Percentiles rank a stretch among this genome's conserved stretches.
phyloP scores from a whole-genome alignment of 2,113 vertebrate genomes.

The Salvelinus sp. region DNA sequence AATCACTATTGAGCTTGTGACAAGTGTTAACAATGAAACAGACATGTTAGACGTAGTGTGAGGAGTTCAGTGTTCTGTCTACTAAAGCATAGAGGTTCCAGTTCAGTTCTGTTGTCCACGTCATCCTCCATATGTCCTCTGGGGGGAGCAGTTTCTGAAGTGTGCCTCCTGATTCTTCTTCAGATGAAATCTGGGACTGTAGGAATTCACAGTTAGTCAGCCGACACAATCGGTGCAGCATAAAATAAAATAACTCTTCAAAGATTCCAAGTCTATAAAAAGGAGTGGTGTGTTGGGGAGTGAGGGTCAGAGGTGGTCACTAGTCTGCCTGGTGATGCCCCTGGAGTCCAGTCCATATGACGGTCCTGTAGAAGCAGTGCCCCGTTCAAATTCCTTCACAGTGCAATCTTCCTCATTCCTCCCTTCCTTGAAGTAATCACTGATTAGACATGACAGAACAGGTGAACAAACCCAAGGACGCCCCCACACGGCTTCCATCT shows the following conservation, averaged over 20 bases:
- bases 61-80: neutral
- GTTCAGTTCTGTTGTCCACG: neutral
- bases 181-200: neutral
- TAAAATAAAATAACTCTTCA: neutral
- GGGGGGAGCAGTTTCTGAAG: neutral
- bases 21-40: neutral
- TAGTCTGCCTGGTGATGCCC: neutral
- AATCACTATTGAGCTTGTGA: neutral
- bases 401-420: too few relatives aligned
- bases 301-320: neutral
- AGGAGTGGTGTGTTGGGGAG: neutral
- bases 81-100: neutral
- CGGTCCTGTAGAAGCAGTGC: too few relatives aligned
- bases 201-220: neutral
- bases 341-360: slow-evolving; percentile 20
- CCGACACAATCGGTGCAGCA: neutral
- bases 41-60: neutral
- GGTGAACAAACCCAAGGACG: too few relatives aligned
- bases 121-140: neutral
- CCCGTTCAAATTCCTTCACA: too few relatives aligned
- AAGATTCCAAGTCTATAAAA: neutral
- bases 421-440: too few relatives aligned
- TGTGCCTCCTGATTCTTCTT: neutral
- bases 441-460: too few relatives aligned
- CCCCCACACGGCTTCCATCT: too few relatives aligned